Base-by-base conservation (phyloP, 2,888 invertebrate genomes). In the Physocephala rufipes region DNA sequence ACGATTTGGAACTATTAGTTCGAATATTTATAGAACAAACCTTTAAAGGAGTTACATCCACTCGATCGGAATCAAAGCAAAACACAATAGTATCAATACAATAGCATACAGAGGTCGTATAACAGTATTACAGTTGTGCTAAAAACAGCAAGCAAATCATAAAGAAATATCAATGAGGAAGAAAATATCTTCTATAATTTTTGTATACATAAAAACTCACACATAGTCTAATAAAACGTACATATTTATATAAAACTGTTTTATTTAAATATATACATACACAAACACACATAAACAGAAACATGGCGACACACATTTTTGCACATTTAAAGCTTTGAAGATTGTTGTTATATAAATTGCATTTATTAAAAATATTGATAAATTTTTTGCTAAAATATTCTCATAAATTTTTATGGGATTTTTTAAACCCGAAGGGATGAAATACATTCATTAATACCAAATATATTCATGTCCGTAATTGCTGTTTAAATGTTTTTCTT, bases 101-200 rank as follows among this genome's bases (percentile, higher is more conserved):
- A 21, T 24, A 55, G 1, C 24, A 2, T 15, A 3, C n/a, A 55
- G 3, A 21, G 19, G 21, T n/a, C n/a, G n/a, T n/a, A n/a, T n/a
- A 62, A 45, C 45, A 43, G 24, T 62, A 62, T 45, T 62, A 43
- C 36, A 24, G 45, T 62, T 45, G 43, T 45, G 62, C 62, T 62
- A 19, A 62, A 62, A 24, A 28, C 3, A 12, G 28, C n/a, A 16
- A 45, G 45, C 16, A 62, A 62, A n/a, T 62, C 16, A 43, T 12
- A 62, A 9, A 43, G n/a, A 1, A 15, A 62, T 24, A 21, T 2
- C 19, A 24, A 61, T 15, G 21, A 43, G 19, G 21, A 43, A 2
- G 12, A 62, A n/a, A n/a, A 24, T 45, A 62, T 19, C n/a, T n/a
- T 36, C 5, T 45, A 21, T n/a, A 16, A 62, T 43, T 45, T 24